These are phyloP conservation scores for Monoplex corrugatus DNA, from an alignment of 2,888 invertebrate genomes.

Conservation along the genomic window DNA sequence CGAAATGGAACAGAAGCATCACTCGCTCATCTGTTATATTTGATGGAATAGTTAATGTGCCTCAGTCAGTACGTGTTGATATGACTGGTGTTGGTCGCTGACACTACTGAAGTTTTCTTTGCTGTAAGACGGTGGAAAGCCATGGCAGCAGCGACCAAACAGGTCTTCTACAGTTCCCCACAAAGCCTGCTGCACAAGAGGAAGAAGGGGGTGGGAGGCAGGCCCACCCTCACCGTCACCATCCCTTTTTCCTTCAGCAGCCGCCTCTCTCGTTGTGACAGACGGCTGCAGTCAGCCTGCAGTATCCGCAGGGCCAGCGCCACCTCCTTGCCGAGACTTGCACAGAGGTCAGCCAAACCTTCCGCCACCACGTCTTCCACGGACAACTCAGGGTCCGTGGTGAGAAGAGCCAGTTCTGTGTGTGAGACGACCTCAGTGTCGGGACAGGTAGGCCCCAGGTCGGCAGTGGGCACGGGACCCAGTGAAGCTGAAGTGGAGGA, in stretches of 20 bases:
- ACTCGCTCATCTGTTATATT: no score
- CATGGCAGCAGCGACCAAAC: slow-evolving; percentile 1
- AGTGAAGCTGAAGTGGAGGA: slow-evolving; percentile 7
- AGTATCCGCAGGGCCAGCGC: not conserved
- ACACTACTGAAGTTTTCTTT: no score
- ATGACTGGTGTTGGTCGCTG: no score
- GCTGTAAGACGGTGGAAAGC: no score
- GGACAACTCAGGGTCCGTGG: not conserved
- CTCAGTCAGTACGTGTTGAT: no score
- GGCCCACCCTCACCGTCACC: slow-evolving; percentile 30
- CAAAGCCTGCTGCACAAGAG: slow-evolving; percentile 3
- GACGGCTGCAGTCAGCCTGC: not conserved
- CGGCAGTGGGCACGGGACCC: not conserved
- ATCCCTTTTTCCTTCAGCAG: slow-evolving; percentile 20
- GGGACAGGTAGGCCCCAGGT: not conserved
- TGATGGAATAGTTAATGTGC: no score
- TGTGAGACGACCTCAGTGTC: not conserved
- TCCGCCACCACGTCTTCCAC: slow-evolving; percentile 8
- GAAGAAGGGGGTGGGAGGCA: not conserved
- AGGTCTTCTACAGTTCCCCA: slow-evolving; percentile 23
- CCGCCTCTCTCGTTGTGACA: not conserved
- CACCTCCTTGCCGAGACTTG: slow-evolving; percentile 12
- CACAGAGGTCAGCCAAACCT: not conserved
- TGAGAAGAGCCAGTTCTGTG: not conserved
- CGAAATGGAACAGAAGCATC: no score